Evolutionary conservation across 2,113 vertebrate species (phyloP).

Genomic region (Grus americana): DNA sequence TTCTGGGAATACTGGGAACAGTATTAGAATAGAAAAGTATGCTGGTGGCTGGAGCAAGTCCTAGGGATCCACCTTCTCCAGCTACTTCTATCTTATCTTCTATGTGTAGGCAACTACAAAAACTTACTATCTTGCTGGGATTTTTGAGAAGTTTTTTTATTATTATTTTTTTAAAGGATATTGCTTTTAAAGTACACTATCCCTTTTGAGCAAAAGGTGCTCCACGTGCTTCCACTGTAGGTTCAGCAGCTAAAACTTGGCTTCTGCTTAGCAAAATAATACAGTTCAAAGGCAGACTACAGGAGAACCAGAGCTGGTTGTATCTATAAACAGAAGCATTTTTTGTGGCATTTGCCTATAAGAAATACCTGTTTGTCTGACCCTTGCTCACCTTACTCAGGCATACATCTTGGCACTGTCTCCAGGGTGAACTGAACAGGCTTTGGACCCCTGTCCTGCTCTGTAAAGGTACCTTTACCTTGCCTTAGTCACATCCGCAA

Average conservation of each 20-base stretch:
- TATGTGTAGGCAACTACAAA: background rate
- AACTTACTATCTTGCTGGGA: background rate
- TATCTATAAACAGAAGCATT: background rate
- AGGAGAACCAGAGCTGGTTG: background rate
- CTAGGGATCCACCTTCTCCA: background rate
- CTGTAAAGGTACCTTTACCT: background rate
- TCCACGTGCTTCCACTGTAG: background rate
- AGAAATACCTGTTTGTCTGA: background rate
- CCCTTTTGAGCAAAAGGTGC: rapidly evolving
- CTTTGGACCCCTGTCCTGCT: background rate
- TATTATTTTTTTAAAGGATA: rapidly evolving
- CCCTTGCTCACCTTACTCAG: background rate
- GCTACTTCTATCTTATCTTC: background rate
- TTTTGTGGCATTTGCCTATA: background rate
- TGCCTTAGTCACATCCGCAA: background rate
- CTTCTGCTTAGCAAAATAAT: background rate
- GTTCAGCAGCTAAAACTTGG: background rate
- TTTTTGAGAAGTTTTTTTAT: background rate
- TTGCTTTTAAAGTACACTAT: background rate
- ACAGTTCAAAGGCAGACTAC: background rate
- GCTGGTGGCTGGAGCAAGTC: background rate
- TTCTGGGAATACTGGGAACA: background rate
- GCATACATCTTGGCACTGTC: background rate
- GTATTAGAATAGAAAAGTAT: background rate
- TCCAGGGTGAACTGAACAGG: background rate